Evolutionary conservation across 2,797 vertebrate genomes (phyloP).

Genomic region (Cetoscarus ocellatus): DNA sequence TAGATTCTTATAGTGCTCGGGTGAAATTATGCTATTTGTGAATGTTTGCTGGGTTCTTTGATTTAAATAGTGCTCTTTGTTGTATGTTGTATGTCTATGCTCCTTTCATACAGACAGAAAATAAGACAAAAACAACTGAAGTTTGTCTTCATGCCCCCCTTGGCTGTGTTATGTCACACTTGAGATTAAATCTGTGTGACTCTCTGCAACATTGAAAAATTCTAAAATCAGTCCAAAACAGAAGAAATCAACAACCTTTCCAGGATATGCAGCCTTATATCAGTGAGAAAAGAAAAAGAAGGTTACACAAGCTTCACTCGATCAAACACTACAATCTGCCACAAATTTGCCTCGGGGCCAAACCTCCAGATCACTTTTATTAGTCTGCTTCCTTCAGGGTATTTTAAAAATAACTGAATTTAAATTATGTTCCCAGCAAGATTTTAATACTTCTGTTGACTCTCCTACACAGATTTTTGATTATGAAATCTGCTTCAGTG

Average conservation of each 20-base stretch:
- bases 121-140: not conserved
- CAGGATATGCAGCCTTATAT: slow-evolving; percentile 25
- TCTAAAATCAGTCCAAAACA: slow-evolving; percentile 48
- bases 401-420: slow-evolving; percentile 19
- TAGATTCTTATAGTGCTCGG: too few relatives aligned
- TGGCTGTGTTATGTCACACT: slow-evolving; percentile 27
- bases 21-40: too few relatives aligned
- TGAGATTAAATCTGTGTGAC: slow-evolving; percentile 45
- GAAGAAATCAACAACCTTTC: slow-evolving; percentile 31
- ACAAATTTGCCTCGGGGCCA: slow-evolving; percentile 24
- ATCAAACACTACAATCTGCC: slow-evolving; percentile 36
- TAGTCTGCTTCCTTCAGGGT: slow-evolving; percentile 17
- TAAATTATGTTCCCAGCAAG: slow-evolving; percentile 1
- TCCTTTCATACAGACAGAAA: slow-evolving; percentile 1
- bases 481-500: not conserved
- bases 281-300: slow-evolving; percentile 7
- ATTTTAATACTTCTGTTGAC: slow-evolving; percentile 1
- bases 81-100: too few relatives aligned
- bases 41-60: too few relatives aligned
- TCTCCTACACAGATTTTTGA: not conserved
- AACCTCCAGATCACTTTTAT: slow-evolving; percentile 30
- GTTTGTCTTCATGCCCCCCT: slow-evolving; percentile 6
- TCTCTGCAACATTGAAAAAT: slow-evolving; percentile 37
- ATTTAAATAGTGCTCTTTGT: too few relatives aligned
- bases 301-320: slow-evolving; percentile 12